Evolutionary conservation across 2,888 invertebrate genomes (phyloP).

Genomic region (Hemaris fuciformis): DNA sequence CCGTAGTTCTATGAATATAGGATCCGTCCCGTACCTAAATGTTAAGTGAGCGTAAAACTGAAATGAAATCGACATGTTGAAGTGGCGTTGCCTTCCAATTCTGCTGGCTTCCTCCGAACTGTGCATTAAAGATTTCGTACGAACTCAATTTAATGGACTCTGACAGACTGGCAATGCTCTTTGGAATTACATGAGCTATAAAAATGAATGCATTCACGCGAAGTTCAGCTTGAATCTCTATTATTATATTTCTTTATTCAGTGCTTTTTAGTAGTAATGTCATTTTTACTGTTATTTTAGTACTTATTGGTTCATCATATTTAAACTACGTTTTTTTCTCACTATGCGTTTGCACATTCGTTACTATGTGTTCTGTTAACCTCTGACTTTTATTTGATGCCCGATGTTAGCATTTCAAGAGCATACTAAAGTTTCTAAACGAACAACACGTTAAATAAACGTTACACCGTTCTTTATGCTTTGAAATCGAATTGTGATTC

Average conservation of each 20-base stretch:
- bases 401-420: background rate
- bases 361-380: background rate
- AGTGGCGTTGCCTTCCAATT: constrained; percentile 12
- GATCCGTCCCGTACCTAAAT: background rate
- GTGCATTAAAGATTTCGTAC: constrained; percentile 26
- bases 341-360: background rate
- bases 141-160: constrained; percentile 32
- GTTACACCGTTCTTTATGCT: background rate
- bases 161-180: constrained; percentile 32
- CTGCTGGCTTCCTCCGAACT: constrained; percentile 14
- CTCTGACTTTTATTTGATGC: background rate
- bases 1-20: background rate
- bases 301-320: constrained; percentile 15
- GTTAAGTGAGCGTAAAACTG: constrained; percentile 4
- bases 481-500: too few species aligned
- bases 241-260: constrained; percentile 33
- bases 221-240: constrained; percentile 31
- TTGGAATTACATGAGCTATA: constrained; percentile 36
- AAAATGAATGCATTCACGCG: constrained; percentile 34
- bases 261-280: constrained; percentile 27
- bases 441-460: background rate
- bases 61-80: constrained; percentile 16
- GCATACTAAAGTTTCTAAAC: background rate
- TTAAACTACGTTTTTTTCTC: constrained; percentile 8
- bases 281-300: constrained; percentile 20